Evolutionary conservation across 2,797 vertebrate genomes (phyloP).

Genomic region (Platyrinchus mystaceus): DNA sequence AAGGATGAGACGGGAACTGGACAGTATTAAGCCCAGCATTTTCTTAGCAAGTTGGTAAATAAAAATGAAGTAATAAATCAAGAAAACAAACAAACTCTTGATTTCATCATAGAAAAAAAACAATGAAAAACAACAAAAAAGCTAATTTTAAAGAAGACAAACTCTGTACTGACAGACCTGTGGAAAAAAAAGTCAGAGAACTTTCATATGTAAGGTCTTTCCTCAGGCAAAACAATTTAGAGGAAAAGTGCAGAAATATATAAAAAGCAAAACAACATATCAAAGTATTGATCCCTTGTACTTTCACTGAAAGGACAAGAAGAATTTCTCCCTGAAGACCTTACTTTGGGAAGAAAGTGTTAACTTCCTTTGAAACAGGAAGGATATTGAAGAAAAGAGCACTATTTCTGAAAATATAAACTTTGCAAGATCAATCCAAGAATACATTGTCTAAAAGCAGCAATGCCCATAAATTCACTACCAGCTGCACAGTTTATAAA

Average conservation of each 20-base stretch:
- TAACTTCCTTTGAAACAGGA: background rate
- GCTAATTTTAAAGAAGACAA: background rate
- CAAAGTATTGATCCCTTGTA: background rate
- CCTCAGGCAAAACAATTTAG: background rate
- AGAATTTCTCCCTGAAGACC: background rate
- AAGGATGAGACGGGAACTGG: background rate
- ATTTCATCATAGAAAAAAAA: background rate
- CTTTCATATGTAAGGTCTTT: background rate
- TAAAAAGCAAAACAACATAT: background rate
- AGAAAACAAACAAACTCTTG: background rate
- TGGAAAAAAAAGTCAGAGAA: background rate
- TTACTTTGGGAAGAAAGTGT: background rate
- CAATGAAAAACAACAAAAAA: background rate
- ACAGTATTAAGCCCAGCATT: background rate
- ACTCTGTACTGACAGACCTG: background rate
- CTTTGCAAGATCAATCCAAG: background rate
- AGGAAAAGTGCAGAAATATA: background rate
- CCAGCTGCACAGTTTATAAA: background rate
- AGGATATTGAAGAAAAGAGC: background rate
- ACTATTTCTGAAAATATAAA: background rate
- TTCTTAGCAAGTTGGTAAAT: background rate
- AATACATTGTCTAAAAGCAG: background rate
- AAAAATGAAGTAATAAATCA: background rate
- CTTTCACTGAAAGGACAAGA: background rate
- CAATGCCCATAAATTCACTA: constrained; percentile 2